These are phyloP conservation scores for Dendrolimus kikuchii DNA, from an alignment of 1,140 invertebrate species.

Conservation along the genomic window DNA sequence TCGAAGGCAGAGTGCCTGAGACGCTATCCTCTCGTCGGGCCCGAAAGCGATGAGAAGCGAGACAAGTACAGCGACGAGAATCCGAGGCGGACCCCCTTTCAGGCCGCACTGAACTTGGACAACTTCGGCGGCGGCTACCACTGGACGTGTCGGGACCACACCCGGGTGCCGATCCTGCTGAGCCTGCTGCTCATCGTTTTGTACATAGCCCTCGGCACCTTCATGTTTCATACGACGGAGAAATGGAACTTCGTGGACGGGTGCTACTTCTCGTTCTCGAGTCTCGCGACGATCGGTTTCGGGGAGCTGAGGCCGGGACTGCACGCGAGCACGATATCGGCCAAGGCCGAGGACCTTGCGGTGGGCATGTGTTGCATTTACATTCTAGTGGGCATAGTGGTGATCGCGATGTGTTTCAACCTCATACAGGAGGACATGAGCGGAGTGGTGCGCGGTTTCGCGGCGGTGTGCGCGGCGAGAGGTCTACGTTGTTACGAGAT, in stretches of 20 bases:
- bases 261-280: constrained; percentile 96
- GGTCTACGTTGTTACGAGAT: too few species aligned
- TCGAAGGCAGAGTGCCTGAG: constrained; percentile 41
- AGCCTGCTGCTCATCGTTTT: constrained; percentile 91
- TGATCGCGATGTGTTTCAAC: constrained; percentile 97
- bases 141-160: constrained; percentile 70
- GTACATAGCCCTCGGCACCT: constrained; percentile 93
- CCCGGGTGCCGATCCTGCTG: constrained; percentile 87
- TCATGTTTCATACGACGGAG: constrained; percentile 91
- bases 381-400: constrained; percentile 93
- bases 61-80: constrained; percentile 26
- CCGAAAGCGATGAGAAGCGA: constrained; percentile 29
- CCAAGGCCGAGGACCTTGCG: constrained; percentile 83
- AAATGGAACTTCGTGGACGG: constrained; percentile 94
- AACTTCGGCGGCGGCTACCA: constrained; percentile 52
- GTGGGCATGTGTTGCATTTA: constrained; percentile 88
- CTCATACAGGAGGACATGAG: constrained; percentile 95
- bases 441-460: constrained; percentile 74
- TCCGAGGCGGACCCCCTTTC: constrained; percentile 48
- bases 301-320: constrained; percentile 86
- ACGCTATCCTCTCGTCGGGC: constrained; percentile 19
- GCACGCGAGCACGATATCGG: constrained; percentile 77
- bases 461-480: constrained; percentile 45
- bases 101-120: constrained; percentile 54
- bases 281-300: constrained; percentile 91